phyloP scores from a whole-genome alignment of 1,140 invertebrate genomes.

The Cardiocondyla obscurior region DNA sequence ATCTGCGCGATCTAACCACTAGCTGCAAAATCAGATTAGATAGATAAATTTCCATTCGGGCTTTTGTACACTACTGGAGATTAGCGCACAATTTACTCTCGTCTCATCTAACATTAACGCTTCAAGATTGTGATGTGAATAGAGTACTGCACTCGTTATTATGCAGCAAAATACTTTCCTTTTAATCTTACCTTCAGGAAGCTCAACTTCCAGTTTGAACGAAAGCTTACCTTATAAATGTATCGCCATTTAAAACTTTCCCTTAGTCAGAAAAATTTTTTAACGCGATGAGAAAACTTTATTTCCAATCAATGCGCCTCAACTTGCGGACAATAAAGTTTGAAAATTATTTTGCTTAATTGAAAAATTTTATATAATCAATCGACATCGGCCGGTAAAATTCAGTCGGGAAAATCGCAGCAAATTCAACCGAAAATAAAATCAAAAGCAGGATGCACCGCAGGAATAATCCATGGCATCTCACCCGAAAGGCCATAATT shows the following conservation, averaged over 20 bases:
- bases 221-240: conserved; percentile 31
- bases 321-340: background rate
- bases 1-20: no score
- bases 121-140: background rate
- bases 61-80: background rate
- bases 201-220: conserved; percentile 22
- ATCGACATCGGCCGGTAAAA: conserved; percentile 2
- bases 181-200: conserved; percentile 25
- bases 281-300: conserved; percentile 39
- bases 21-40: no score
- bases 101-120: background rate
- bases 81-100: background rate
- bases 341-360: conserved; percentile 34
- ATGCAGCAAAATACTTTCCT: conserved; percentile 28
- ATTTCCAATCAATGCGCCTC: conserved; percentile 21
- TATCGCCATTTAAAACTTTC: conserved; percentile 39
- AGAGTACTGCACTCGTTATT: conserved; percentile 11
- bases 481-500: conserved; percentile 42
- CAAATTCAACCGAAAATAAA: conserved; percentile 43
- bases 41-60: no score
- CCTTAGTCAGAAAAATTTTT: conserved; percentile 16
- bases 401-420: conserved; percentile 8
- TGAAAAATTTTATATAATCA: conserved; percentile 5
- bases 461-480: conserved; percentile 6
- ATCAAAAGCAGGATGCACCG: conserved; percentile 28